Base-by-base conservation (phyloP, 2,797 vertebrate species). In the Lepus oiostolus region DNA sequence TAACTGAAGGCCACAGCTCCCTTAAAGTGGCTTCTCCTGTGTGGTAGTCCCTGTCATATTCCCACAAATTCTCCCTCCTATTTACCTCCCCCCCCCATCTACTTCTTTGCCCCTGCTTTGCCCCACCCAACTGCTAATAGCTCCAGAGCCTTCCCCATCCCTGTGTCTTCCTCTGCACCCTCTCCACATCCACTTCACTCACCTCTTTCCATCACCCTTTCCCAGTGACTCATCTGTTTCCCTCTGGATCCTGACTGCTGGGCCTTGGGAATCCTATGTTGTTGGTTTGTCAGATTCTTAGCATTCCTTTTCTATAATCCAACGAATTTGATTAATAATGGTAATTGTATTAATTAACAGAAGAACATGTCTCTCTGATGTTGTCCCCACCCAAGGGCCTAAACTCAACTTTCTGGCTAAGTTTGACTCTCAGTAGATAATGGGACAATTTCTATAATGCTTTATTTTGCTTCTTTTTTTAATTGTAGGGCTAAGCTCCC, bases 401-500 rank as follows among this genome's bases (percentile, higher is more conserved):
- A 58, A 52, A 58, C 38, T 28, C 42, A 50, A 62, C 24, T 84
- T 90, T 74, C 72, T 74, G 62, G 13, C 52, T 95, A 62, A 58
- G 19, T 91, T 76, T 89, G 14, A 88, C 4, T 83, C 13, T 80
- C 13, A 63, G n/a, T 26, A 81, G 62, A 47, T 62, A 70, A 76
- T 38, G 35, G 7, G 16, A 84, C 32, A 47, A 68, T 79, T 86
- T 88, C 71, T 81, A 65, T 35, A 2, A 12, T 35, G n/a, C 26
- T 93, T 52, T 81, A 60, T 54, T 81, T 91, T 50, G 68, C 19
- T 28, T 90, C 38, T 62, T 35, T 68, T 80, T 90, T 80, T 35
- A 42, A 60, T 84, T 67, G 14, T 71, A 47, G n/a, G 42, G 32
- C n/a, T 77, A 90, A 92, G 24, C 21, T n/a, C 11, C 35, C 58